phyloP scores from a whole-genome alignment of 2,888 invertebrate genomes.

The Mythimna vitellina region DNA sequence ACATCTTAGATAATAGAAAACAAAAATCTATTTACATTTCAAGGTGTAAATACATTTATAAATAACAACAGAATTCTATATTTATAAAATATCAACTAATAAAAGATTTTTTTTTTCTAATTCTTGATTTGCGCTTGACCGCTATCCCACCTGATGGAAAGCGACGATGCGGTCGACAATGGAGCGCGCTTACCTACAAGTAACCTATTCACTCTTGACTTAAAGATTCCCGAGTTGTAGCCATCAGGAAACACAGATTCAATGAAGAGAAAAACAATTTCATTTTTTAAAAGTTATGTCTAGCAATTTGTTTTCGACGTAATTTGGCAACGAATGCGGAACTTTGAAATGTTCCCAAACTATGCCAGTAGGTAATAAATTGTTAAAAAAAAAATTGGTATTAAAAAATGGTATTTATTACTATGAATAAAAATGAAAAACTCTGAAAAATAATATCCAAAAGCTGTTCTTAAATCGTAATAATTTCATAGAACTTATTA shows the following conservation, averaged over 20 bases:
- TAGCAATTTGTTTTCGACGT: background rate
- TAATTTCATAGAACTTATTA: too few species aligned
- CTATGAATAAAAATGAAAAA: too few species aligned
- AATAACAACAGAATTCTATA: slow-evolving; percentile 10
- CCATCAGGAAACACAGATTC: too few species aligned
- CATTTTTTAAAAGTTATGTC: background rate
- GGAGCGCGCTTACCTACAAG: too few species aligned
- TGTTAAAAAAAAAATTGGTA: background rate
- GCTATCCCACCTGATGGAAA: too few species aligned
- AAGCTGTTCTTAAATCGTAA: too few species aligned
- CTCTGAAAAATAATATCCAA: too few species aligned
- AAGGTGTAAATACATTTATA: slow-evolving; percentile 13
- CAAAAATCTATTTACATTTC: slow-evolving; percentile 11
- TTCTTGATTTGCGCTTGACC: too few species aligned
- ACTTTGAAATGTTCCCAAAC: slow-evolving; percentile 1
- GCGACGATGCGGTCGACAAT: too few species aligned
- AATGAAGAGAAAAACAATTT: background rate
- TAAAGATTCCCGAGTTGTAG: too few species aligned
- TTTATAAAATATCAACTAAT: slow-evolving; percentile 7
- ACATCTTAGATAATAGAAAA: slow-evolving; percentile 1
- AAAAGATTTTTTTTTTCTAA: slow-evolving; percentile 11
- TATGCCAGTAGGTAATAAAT: background rate
- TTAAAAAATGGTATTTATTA: too few species aligned
- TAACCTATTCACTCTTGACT: too few species aligned
- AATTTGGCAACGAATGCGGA: slow-evolving; percentile 12